A percentile compares a stretch with the other conserved stretches of the same genome.
These are phyloP conservation scores for Ditula angustiorana DNA, from an alignment of 2,888 invertebrate species.

Conservation along the genomic window DNA sequence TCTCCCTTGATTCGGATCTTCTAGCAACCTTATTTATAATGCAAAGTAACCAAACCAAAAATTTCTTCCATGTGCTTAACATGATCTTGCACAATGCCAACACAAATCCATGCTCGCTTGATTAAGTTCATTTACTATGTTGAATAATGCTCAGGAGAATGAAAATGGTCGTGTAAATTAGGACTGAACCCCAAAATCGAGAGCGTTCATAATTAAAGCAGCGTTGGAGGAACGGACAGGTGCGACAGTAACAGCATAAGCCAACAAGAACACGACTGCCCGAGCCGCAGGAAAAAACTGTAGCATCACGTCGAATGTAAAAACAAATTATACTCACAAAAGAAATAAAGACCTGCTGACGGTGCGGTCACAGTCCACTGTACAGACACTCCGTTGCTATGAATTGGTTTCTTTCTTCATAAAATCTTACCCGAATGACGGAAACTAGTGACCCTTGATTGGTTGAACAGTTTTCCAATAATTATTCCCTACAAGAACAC, in stretches of 20 bases:
- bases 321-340: conserved; percentile 78
- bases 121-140: background rate
- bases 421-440: conserved; percentile 69
- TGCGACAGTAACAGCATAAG: conserved; percentile 55
- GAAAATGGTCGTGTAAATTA: conserved; percentile 13
- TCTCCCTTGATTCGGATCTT: background rate
- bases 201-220: conserved; percentile 79
- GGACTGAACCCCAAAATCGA: conserved; percentile 62
- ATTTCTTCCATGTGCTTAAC: background rate
- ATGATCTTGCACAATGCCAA: no score
- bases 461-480: conserved; percentile 80
- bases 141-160: background rate
- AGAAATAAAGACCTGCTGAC: conserved; percentile 79
- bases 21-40: background rate
- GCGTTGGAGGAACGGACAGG: conserved; percentile 62
- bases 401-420: conserved; percentile 70
- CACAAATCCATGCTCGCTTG: background rate
- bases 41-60: background rate
- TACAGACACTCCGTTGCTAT: conserved; percentile 80
- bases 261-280: conserved; percentile 64
- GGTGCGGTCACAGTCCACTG: conserved; percentile 83
- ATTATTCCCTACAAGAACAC: conserved; percentile 79
- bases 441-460: conserved; percentile 76
- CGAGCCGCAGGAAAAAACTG: conserved; percentile 64
- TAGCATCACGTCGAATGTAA: conserved; percentile 73